Evolutionary conservation across 2,113 vertebrate species (phyloP).

Genomic region (Scomber scombrus): DNA sequence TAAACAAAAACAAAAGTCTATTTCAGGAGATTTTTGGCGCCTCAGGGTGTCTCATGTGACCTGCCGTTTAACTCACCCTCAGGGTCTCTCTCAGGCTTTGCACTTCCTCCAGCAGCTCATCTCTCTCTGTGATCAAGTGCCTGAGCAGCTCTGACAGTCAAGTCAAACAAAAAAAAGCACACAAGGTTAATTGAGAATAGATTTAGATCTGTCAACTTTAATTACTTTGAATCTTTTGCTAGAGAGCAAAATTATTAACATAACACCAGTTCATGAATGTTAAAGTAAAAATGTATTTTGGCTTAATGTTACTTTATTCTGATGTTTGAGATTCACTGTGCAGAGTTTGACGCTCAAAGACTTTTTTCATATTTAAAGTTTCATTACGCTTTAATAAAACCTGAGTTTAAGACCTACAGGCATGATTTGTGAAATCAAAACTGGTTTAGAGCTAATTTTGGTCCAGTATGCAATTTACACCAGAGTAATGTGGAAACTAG

Average conservation of each 20-base stretch:
- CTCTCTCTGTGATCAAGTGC: conserved; percentile 73
- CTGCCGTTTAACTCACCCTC: conserved; percentile 65
- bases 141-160: conserved; percentile 78
- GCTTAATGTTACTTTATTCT: no score
- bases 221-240: not conserved
- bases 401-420: no score
- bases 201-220: conserved; percentile 1
- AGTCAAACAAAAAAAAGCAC: conserved; percentile 18
- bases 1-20: not conserved
- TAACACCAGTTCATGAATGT: not conserved
- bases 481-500: no score
- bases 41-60: not conserved
- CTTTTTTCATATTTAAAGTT: no score
- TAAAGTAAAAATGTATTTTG: no score
- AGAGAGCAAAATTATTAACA: not conserved
- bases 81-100: conserved; percentile 74
- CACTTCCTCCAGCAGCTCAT: conserved; percentile 77
- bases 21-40: not conserved
- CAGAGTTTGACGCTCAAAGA: no score
- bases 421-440: no score
- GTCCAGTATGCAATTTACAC: no score
- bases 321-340: no score
- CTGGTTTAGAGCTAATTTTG: no score
- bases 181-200: not conserved
- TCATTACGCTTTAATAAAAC: no score